phyloP scores from a whole-genome alignment of 2,888 invertebrate genomes.

The Meteorus cinctellus region DNA sequence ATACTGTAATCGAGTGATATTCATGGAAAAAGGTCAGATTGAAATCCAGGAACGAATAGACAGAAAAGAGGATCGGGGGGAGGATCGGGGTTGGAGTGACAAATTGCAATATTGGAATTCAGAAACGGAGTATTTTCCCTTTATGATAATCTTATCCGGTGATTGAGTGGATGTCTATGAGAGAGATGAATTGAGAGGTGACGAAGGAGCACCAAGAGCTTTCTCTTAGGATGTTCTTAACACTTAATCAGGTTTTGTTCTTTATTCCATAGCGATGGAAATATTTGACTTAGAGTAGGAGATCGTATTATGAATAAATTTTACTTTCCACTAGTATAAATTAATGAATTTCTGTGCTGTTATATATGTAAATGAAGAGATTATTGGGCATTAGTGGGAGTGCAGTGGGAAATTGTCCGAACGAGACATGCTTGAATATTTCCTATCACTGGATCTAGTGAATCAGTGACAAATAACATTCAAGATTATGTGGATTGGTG shows the following conservation, averaged over 20 bases:
- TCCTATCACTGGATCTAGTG: neutral
- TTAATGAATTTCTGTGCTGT: neutral
- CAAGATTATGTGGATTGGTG: neutral
- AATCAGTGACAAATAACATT: neutral
- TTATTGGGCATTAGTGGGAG: no score
- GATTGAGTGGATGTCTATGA: neutral
- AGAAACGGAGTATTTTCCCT: no score
- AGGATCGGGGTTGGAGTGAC: no score
- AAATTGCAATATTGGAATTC: no score
- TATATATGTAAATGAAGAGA: conserved; percentile 1
- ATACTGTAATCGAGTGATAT: conserved; percentile 3
- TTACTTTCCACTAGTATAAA: neutral
- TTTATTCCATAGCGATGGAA: conserved; percentile 1
- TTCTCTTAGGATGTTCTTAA: neutral
- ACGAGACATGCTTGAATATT: neutral
- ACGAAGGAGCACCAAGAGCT: conserved; percentile 7
- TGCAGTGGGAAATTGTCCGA: neutral
- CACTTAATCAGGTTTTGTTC: conserved; percentile 15
- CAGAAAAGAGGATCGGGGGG: neutral
- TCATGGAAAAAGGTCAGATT: neutral
- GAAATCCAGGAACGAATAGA: neutral
- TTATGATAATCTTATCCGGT: no score
- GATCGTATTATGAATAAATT: neutral
- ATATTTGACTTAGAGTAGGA: neutral
- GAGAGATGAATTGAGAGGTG: neutral